Evolutionary conservation across 2,888 invertebrate genomes (phyloP).

Genomic region (Phorcus lineatus): DNA sequence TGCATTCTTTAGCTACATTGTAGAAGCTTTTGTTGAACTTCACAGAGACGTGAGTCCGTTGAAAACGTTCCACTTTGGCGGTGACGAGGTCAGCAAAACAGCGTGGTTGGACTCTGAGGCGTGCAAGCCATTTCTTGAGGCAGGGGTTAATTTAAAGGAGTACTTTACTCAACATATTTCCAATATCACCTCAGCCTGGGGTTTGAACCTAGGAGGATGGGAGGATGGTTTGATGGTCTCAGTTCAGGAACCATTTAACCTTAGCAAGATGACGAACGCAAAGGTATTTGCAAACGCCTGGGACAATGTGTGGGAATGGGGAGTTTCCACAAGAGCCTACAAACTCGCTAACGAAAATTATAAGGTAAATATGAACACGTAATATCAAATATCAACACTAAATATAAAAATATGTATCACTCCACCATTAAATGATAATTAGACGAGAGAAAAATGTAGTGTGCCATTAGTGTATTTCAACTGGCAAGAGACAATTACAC

Average conservation of each 20-base stretch:
- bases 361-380: slow-evolving; percentile 52
- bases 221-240: slow-evolving; percentile 55
- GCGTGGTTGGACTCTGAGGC: slow-evolving; percentile 52
- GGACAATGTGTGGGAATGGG: slow-evolving; percentile 64
- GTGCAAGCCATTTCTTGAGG: slow-evolving; percentile 31
- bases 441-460: too few species aligned
- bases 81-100: slow-evolving; percentile 52
- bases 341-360: slow-evolving; percentile 66
- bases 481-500: too few species aligned
- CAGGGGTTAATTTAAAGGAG: slow-evolving; percentile 34
- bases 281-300: slow-evolving; percentile 64
- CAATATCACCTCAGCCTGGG: slow-evolving; percentile 28
- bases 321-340: slow-evolving; percentile 54
- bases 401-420: too few species aligned
- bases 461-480: too few species aligned
- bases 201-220: slow-evolving; percentile 50
- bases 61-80: slow-evolving; percentile 69
- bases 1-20: slow-evolving; percentile 38
- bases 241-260: slow-evolving; percentile 30
- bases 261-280: slow-evolving; percentile 36
- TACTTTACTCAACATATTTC: slow-evolving; percentile 35
- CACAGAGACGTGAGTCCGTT: slow-evolving; percentile 56
- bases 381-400: too few species aligned
- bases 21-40: slow-evolving; percentile 1
- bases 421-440: too few species aligned